Conservation (phyloP, 2,888 invertebrate species). For the Tetanocera ferruginea region DNA sequence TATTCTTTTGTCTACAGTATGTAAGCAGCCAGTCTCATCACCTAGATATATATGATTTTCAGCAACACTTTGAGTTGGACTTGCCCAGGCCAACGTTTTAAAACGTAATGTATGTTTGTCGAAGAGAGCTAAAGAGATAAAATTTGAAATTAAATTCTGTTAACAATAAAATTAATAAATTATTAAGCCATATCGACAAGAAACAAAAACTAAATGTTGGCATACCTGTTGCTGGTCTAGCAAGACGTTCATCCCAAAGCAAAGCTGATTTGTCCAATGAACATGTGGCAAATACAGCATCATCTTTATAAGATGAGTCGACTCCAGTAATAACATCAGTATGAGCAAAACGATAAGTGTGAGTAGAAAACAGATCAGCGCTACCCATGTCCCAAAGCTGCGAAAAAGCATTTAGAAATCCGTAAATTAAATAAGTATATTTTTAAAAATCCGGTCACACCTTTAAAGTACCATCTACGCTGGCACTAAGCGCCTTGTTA, state of each 20-base stretch:
- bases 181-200: background rate
- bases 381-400: slow-evolving; percentile 67
- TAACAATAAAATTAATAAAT: background rate
- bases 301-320: slow-evolving; percentile 48
- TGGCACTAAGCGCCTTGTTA: slow-evolving; percentile 60
- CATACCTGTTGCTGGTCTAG: slow-evolving; percentile 59
- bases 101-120: slow-evolving; percentile 52
- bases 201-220: background rate
- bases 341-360: slow-evolving; percentile 55
- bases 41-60: slow-evolving; percentile 52
- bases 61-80: slow-evolving; percentile 12
- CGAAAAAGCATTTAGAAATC: background rate
- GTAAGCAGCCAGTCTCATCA: slow-evolving; percentile 53
- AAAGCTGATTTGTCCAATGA: slow-evolving; percentile 59
- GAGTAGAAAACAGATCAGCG: slow-evolving; percentile 58
- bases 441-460: slow-evolving; percentile 46
- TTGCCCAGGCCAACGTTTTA: slow-evolving; percentile 52
- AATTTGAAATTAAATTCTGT: background rate
- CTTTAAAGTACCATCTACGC: slow-evolving; percentile 62
- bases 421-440: background rate
- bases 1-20: slow-evolving; percentile 49
- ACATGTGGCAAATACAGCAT: slow-evolving; percentile 55
- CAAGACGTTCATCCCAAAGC: slow-evolving; percentile 59
- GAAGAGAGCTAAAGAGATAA: slow-evolving; percentile 45
- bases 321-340: slow-evolving; percentile 57